Conservation (phyloP, 1,140 invertebrate species). For the Cydia pomonella region DNA sequence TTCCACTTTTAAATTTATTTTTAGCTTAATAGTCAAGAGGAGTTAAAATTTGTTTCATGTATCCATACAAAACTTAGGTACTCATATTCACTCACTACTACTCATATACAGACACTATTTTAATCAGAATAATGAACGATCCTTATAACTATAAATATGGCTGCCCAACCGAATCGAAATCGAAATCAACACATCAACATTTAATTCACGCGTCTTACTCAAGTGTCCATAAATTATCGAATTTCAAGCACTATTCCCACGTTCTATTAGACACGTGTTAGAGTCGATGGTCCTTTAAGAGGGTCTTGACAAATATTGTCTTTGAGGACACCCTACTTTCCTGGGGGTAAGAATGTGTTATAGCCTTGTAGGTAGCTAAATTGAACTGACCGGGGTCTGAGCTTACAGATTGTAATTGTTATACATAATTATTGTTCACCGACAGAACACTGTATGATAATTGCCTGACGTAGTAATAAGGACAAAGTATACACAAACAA, state of each 20-base stretch:
- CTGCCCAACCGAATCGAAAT: not conserved
- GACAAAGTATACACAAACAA: too few species aligned
- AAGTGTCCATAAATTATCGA: slow-evolving; percentile 29
- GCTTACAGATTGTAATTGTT: too few species aligned
- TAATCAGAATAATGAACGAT: not conserved
- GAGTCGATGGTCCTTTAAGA: slow-evolving; percentile 25
- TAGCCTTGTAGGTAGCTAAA: too few species aligned
- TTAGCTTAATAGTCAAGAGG: too few species aligned
- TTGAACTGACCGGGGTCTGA: not conserved
- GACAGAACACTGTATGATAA: too few species aligned
- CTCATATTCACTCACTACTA: too few species aligned
- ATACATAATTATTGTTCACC: too few species aligned
- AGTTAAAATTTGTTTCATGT: too few species aligned
- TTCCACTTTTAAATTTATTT: too few species aligned
- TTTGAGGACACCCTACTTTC: slow-evolving; percentile 29
- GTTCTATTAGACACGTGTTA: slow-evolving; percentile 32
- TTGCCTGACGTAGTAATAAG: too few species aligned
- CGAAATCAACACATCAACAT: slow-evolving; percentile 14
- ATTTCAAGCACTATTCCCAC: slow-evolving; percentile 22
- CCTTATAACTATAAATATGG: not conserved
- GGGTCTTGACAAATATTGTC: slow-evolving; percentile 27
- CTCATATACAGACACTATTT: too few species aligned
- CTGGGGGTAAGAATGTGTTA: not conserved
- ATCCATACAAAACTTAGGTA: too few species aligned
- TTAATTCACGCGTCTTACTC: slow-evolving; percentile 26